Base-by-base conservation (phyloP, 1,140 invertebrate species). In the Megathymus violae region DNA sequence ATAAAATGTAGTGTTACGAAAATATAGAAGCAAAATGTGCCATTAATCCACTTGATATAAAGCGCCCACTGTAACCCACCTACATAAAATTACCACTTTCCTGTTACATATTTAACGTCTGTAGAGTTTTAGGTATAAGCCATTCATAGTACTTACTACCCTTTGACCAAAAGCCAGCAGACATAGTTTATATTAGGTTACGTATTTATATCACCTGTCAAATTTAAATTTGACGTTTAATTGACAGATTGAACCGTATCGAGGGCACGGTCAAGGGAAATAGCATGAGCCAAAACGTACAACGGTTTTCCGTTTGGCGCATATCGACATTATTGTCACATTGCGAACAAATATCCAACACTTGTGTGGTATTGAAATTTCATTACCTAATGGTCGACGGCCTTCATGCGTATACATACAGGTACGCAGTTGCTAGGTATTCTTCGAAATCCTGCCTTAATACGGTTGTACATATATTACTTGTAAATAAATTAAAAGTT, bases 161-260 rank as follows among this genome's bases (percentile, higher is more conserved):
- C 5, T 3, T 22, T 31, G 27, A 31, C 27, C 4, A 31, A 31
- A 31, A 31, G 19, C 19, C 2, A 2, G 19, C 19, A 5, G 5
- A n/a, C n/a, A n/a, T n/a, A n/a, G n/a, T n/a, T n/a, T n/a, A n/a
- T n/a, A n/a, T n/a, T n/a, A n/a, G 27, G 9, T 7, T 9, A 31
- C 27, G 9, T 9, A 31, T 7, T 31, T 4, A 7, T 31, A 7
- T 31, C 7, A 31, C 4, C 27, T 31, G 27, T 31, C 27, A 31
- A 31, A 31, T n/a, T n/a, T n/a, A 31, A 25, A 36, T 27, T 40
- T 54, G 50, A 54, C 50, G 4, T 31, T 31, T 41, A 41, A 43
- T 56, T 56, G 51, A 56, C 38, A 43, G 22, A 38, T 43, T 22
- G 22, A 56, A 43, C 38, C 47, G 25, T 50, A 43, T 43, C 13